These are phyloP conservation scores for Brachyhypopomus gauderio DNA, from an alignment of 2,113 vertebrate species.

Conservation along the genomic window DNA sequence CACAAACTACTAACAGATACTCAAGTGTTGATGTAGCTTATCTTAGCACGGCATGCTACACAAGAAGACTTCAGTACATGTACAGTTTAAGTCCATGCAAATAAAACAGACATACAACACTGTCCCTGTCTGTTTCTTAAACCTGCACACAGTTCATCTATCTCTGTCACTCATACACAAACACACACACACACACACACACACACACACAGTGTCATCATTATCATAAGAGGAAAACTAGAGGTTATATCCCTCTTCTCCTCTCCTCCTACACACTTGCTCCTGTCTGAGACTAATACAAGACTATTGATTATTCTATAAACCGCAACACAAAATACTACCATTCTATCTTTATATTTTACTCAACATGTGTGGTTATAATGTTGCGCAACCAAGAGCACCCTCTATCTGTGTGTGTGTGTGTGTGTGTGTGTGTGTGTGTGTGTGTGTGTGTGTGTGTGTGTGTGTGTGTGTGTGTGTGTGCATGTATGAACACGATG, in stretches of 20 bases:
- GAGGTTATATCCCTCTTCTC: not conserved
- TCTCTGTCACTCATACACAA: not conserved
- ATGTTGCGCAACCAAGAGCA: not conserved
- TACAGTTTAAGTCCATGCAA: not conserved
- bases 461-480: not conserved
- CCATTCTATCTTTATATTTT: not conserved
- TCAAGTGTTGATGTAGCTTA: not conserved
- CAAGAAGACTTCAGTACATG: not conserved
- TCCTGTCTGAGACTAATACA: conserved; percentile 24
- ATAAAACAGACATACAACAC: not conserved
- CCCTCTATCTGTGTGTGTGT: not conserved
- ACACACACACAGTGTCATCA: not conserved
- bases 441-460: not conserved
- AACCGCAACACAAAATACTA: conserved; percentile 11
- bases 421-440: not conserved
- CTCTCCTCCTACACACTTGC: conserved; percentile 11
- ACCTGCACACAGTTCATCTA: not conserved
- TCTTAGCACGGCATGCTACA: not conserved
- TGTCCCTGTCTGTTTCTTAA: not conserved
- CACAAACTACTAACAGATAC: not conserved
- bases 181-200: not conserved
- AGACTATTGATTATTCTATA: conserved; percentile 33
- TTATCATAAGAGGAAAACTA: not conserved
- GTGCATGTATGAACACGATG: not conserved
- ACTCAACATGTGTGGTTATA: not conserved